Percentiles rank a stretch among this genome's conserved stretches.
Evolutionary conservation across 2,888 invertebrate species (phyloP).

Genomic region (Cheilosia variabilis): DNA sequence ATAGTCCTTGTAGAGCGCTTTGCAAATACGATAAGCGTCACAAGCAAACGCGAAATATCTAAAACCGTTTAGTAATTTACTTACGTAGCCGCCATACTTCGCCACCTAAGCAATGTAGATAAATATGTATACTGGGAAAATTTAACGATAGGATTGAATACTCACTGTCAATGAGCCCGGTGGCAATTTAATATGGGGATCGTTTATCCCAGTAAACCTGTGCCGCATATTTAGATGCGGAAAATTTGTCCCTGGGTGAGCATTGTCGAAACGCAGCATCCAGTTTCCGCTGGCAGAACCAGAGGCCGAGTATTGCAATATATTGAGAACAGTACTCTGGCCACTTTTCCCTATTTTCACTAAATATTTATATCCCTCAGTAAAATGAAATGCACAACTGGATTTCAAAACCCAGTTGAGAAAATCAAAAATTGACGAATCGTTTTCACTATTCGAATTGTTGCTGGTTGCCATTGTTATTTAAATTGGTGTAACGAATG

Average conservation of each 20-base stretch:
- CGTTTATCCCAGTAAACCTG: background rate
- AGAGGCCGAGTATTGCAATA: background rate
- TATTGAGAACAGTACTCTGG: background rate
- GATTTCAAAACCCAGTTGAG: background rate
- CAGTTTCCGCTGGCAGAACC: background rate
- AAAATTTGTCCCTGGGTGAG: background rate
- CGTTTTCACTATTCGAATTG: background rate
- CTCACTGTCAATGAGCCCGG: background rate
- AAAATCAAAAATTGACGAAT: background rate
- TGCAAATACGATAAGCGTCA: background rate
- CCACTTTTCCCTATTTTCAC: background rate
- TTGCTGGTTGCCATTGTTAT: background rate
- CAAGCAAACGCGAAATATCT: background rate
- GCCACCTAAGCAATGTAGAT: background rate
- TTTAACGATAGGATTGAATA: background rate
- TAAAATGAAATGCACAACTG: background rate
- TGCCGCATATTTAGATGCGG: slow-evolving; percentile 11
- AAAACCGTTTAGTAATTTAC: background rate
- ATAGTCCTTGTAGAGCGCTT: too few species aligned
- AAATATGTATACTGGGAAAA: background rate
- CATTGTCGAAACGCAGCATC: slow-evolving; percentile 20
- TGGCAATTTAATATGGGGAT: slow-evolving; percentile 10
- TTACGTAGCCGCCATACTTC: background rate
- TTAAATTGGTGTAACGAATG: background rate
- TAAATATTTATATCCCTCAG: slow-evolving; percentile 13